Evolutionary conservation across 2,888 invertebrate genomes (phyloP).

Genomic region (Candidula unifasciata): DNA sequence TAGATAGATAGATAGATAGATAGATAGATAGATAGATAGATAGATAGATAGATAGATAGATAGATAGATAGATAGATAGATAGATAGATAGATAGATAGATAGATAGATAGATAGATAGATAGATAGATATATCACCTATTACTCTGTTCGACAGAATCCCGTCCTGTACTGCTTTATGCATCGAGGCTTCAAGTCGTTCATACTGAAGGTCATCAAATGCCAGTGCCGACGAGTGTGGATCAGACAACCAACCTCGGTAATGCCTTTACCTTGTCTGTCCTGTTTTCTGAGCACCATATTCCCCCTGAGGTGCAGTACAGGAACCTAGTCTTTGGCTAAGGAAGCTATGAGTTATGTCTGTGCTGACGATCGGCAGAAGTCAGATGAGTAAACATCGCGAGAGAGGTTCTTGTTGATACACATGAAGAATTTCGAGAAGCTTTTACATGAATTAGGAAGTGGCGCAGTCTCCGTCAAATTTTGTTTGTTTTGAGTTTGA

Average conservation of each 20-base stretch:
- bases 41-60: background rate
- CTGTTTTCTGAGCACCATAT: too few species aligned
- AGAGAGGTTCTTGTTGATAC: background rate
- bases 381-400: too few species aligned
- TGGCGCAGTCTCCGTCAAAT: too few species aligned
- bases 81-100: background rate
- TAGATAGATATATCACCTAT: background rate
- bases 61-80: background rate
- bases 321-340: too few species aligned
- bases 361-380: too few species aligned
- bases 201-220: constrained; percentile 58
- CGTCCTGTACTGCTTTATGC: constrained; percentile 86
- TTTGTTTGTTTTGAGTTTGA: too few species aligned
- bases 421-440: too few species aligned
- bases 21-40: too few species aligned
- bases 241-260: constrained; percentile 19
- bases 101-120: background rate
- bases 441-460: too few species aligned
- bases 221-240: constrained; percentile 48
- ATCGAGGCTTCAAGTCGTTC: constrained; percentile 83
- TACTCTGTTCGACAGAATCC: constrained; percentile 84
- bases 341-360: too few species aligned
- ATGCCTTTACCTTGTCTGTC: background rate
- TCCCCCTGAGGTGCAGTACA: too few species aligned
- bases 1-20: too few species aligned